A percentile compares a stretch with the other conserved stretches of the same genome.
phyloP scores from a whole-genome alignment of 2,888 invertebrate species.

The Cheilosia vernalis region DNA sequence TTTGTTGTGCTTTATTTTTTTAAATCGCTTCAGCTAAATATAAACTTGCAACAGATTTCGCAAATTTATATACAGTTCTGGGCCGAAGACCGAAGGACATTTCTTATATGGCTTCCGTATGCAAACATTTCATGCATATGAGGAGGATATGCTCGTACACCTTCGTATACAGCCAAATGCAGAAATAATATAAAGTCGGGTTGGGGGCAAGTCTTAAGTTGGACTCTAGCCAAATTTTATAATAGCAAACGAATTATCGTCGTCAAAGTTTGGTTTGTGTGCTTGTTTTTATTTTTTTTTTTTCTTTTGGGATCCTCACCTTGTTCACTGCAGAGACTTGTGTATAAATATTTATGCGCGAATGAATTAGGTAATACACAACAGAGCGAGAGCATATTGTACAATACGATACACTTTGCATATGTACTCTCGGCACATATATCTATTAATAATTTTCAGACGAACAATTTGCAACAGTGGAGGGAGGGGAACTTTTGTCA shows the following conservation, averaged over 20 bases:
- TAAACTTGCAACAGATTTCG: no score
- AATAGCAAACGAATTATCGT: slow-evolving; percentile 28
- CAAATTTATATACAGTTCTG: background rate
- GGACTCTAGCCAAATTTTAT: slow-evolving; percentile 42
- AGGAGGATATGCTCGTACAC: background rate
- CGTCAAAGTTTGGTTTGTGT: slow-evolving; percentile 20
- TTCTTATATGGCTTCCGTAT: slow-evolving; percentile 37
- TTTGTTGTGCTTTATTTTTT: background rate
- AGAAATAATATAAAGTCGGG: slow-evolving; percentile 1
- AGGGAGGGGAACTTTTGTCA: background rate
- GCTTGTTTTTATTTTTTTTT: slow-evolving; percentile 8
- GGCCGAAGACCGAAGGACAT: slow-evolving; percentile 33
- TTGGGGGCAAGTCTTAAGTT: slow-evolving; percentile 31
- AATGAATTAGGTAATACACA: slow-evolving; percentile 43
- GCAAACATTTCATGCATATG: slow-evolving; percentile 43
- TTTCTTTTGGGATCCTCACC: background rate
- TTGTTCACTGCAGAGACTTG: slow-evolving; percentile 46
- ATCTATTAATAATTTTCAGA: slow-evolving; percentile 47
- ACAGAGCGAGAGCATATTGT: background rate
- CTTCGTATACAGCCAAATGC: slow-evolving; percentile 10
- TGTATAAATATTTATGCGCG: slow-evolving; percentile 48
- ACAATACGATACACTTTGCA: background rate
- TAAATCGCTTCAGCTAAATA: no score
- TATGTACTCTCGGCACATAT: background rate
- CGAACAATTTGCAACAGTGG: slow-evolving; percentile 39